phyloP scores from a whole-genome alignment of 2,888 invertebrate genomes.

The Cheiracanthium punctorium region DNA sequence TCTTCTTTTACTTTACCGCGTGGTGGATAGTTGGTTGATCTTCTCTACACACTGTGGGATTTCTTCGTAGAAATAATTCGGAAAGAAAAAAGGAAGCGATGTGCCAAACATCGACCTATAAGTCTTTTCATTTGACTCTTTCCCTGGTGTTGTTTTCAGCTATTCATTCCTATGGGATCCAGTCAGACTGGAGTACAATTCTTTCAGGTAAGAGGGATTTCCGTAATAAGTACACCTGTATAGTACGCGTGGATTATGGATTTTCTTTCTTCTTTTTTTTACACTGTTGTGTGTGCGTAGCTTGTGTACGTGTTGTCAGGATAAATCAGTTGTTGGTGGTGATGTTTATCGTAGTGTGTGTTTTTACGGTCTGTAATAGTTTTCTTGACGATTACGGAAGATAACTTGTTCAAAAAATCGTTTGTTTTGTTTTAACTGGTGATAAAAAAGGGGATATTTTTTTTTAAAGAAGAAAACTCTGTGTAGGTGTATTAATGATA shows the following conservation, averaged over 20 bases:
- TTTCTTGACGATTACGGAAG: too few species aligned
- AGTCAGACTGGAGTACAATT: conserved; percentile 62
- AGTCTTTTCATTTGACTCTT: conserved; percentile 30
- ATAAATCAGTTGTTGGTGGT: not conserved
- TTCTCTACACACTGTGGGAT: not conserved
- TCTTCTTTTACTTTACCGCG: conserved; percentile 23
- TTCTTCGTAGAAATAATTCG: too few species aligned
- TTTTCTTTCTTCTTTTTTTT: too few species aligned
- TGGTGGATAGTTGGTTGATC: conserved; percentile 8
- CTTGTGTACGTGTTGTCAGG: not conserved
- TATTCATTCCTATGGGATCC: conserved; percentile 50
- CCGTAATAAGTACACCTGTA: not conserved
- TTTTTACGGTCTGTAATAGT: too few species aligned
- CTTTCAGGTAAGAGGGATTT: conserved; percentile 52
- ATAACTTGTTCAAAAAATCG: too few species aligned
- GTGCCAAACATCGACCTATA: conserved; percentile 29
- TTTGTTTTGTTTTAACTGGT: too few species aligned
- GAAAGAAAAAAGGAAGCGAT: conserved; percentile 15
- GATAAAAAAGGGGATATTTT: too few species aligned
- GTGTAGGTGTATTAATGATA: too few species aligned
- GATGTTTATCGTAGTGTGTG: too few species aligned
- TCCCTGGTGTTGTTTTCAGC: conserved; percentile 46
- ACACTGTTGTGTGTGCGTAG: too few species aligned
- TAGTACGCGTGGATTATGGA: not conserved
- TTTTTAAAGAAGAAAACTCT: too few species aligned